Base-by-base conservation (phyloP, 2,113 vertebrate species). In the Lota lota region DNA sequence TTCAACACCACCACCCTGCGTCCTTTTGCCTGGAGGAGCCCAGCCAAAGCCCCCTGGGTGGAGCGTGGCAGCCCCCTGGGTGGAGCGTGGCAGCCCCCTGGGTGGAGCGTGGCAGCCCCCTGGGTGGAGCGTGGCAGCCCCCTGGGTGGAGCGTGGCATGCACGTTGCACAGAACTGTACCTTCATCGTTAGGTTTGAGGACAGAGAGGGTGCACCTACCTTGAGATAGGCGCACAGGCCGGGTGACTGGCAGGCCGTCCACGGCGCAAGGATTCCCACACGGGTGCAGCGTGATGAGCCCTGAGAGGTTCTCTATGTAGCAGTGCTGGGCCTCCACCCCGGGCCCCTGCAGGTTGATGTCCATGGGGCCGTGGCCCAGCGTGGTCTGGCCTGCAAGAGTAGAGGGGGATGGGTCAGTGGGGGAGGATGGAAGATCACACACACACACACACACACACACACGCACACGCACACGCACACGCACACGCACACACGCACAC, bases 261-360 rank as follows among this genome's bases (percentile, higher is more conserved):
- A 98, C 68, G 60, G 92, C 67, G 0, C 97, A 99, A 58, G 87
- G 84, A 16, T 98, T 95, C 69, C 95, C 95, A 18, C 95, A 97
- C 16, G 97, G 97, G 77, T 98, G 88, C 70, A 99, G 87, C 0
- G 87, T 95, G 70, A 99, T 94, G 0, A 88, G 82, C 33, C 95
- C 96, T 1, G 59, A 85, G 0, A 64, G 67, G 24, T 98, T 96
- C 85, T 98, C 95, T 0, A 99, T 97, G 91, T 92, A 96, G 89
- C 96, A 98, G 87, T 99, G 97, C 76, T 95, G 92, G 0, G 92
- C 89, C 0, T 85, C 92, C 69, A 98, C 87, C 1, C 94, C 96
- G 0, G 93, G 87, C 2, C 97, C 96, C 80, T 96, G 95, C 65
- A 99, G 87, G 22, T 75, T 65, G 70, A 99, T 93, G 85, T 98